These are phyloP conservation scores for Zosterops hypoxanthus DNA, from an alignment of 2,113 vertebrate genomes.

Conservation along the genomic window DNA sequence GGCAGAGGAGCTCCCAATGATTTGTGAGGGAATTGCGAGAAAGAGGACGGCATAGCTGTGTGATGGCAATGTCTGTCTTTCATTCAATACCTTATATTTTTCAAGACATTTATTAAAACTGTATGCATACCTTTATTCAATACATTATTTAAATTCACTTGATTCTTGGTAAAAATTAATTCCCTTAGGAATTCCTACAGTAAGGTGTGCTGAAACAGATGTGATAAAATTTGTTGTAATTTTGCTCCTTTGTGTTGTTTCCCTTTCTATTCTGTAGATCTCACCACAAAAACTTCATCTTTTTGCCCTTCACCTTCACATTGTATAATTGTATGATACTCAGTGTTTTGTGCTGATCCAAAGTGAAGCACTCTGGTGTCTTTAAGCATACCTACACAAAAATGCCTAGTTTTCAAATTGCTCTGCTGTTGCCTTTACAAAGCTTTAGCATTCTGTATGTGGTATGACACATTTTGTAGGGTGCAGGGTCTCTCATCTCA, in stretches of 20 bases:
- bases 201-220: neutral
- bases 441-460: neutral
- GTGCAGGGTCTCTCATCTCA: accelerated
- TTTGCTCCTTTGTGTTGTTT: neutral
- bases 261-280: neutral
- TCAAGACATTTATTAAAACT: neutral
- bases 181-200: neutral
- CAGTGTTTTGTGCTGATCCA: neutral
- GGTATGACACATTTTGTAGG: accelerated
- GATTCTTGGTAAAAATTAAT: neutral
- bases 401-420: neutral
- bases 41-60: neutral
- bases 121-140: neutral
- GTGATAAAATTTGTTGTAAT: neutral
- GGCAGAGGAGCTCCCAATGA: neutral
- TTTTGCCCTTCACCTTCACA: neutral
- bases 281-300: neutral
- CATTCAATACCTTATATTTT: neutral
- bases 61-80: neutral
- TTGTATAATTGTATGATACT: neutral
- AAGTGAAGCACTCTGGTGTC: neutral
- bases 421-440: neutral
- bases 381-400: neutral
- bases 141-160: neutral
- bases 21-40: neutral